Percentiles rank a stretch among this genome's conserved stretches.
Evolutionary conservation across 2,797 vertebrate species (phyloP).

Genomic region (Ctenochaetus hawaiiensis): DNA sequence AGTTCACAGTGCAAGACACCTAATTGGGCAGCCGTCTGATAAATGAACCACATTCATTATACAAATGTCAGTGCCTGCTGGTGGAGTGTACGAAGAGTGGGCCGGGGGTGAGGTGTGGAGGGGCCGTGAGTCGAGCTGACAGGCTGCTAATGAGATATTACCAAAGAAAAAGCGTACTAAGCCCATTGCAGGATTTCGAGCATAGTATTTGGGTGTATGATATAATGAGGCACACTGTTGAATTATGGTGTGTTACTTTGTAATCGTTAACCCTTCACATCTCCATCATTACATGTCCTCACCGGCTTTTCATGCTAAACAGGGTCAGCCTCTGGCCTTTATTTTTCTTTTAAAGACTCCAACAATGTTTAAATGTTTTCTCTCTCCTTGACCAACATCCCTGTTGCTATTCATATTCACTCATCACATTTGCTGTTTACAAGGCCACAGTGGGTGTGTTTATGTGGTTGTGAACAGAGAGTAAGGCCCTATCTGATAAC

Average conservation of each 20-base stretch:
- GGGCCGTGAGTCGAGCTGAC: conserved; percentile 56
- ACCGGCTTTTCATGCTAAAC: not conserved
- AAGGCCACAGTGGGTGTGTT: not conserved
- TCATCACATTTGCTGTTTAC: conserved; percentile 21
- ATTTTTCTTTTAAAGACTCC: not conserved
- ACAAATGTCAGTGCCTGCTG: conserved; percentile 75
- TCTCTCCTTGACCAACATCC: not conserved
- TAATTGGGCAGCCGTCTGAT: conserved; percentile 63
- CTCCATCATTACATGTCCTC: not conserved
- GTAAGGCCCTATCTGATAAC: conserved; percentile 1
- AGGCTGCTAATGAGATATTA: conserved; percentile 73
- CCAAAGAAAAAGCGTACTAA: conserved; percentile 52
- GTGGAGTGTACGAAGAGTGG: conserved; percentile 61
- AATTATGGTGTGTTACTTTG: not conserved
- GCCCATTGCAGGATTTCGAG: conserved; percentile 35
- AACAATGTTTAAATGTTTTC: not conserved
- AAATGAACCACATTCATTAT: conserved; percentile 73
- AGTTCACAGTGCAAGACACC: conserved; percentile 44
- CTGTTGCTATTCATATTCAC: conserved; percentile 36
- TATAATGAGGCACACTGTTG: conserved; percentile 26
- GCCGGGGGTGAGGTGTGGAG: conserved; percentile 33
- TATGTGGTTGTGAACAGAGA: not conserved
- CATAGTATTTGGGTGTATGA: conserved; percentile 23
- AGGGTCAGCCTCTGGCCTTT: not conserved
- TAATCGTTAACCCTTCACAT: conserved; percentile 7